Conservation (phyloP, 2,888 invertebrate species). For the Nineta flava region DNA sequence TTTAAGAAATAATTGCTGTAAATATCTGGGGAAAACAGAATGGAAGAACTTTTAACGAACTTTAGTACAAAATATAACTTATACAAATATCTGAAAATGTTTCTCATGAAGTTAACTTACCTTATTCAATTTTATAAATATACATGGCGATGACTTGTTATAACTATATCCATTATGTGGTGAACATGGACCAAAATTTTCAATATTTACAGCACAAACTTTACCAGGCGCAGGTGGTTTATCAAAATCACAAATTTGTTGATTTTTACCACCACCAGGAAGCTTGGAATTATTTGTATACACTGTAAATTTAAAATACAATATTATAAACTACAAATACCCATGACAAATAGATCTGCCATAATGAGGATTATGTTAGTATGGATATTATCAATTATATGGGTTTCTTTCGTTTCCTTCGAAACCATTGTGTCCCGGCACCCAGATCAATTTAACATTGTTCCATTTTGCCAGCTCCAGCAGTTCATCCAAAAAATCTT, state of each 20-base stretch:
- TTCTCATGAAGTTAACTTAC: conserved; percentile 29
- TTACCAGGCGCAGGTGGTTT: conserved; percentile 27
- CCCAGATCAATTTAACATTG: too few species aligned
- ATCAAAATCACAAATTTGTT: conserved; percentile 37
- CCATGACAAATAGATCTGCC: too few species aligned
- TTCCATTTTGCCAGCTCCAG: too few species aligned
- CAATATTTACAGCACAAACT: conserved; percentile 36
- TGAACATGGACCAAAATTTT: conserved; percentile 35
- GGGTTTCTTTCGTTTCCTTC: too few species aligned
- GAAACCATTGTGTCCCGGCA: too few species aligned
- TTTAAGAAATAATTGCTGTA: too few species aligned
- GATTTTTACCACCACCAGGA: conserved; percentile 30
- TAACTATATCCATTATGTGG: conserved; percentile 45
- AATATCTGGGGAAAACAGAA: too few species aligned
- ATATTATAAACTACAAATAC: too few species aligned
- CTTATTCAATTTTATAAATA: conserved; percentile 73
- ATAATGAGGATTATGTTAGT: too few species aligned
- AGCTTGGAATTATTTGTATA: conserved; percentile 27
- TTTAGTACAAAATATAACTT: too few species aligned
- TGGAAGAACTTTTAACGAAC: too few species aligned
- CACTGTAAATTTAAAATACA: conserved; percentile 17
- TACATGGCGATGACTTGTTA: conserved; percentile 57
- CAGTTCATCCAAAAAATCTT: not conserved
- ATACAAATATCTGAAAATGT: not conserved
- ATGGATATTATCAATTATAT: not conserved